Evolutionary conservation across 2,113 vertebrate genomes (phyloP).

Genomic region (Saccopteryx bilineata): DNA sequence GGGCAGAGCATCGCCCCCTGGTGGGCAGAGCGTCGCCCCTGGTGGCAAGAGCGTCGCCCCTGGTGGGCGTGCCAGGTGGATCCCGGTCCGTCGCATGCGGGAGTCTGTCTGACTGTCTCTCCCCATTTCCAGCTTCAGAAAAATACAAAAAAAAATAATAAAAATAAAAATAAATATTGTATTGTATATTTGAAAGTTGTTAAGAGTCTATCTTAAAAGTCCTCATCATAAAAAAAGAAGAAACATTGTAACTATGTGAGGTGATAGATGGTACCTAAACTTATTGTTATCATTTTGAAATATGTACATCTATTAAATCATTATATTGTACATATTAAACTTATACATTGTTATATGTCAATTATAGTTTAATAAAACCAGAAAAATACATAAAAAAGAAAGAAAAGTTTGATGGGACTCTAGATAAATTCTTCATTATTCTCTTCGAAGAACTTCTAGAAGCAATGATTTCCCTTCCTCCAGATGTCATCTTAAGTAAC

Average conservation of each 20-base stretch:
- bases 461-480: neutral
- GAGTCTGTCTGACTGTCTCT: too few relatives aligned
- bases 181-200: constrained; percentile 13
- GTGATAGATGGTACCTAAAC: neutral
- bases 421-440: neutral
- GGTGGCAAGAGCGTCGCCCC: too few relatives aligned
- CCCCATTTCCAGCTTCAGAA: too few relatives aligned
- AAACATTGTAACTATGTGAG: neutral
- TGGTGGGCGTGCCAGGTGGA: too few relatives aligned
- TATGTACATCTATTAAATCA: neutral
- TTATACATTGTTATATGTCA: neutral
- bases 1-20: too few relatives aligned
- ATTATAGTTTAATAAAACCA: neutral
- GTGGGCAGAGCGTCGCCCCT: too few relatives aligned
- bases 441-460: neutral
- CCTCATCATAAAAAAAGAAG: neutral
- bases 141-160: too few relatives aligned
- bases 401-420: neutral
- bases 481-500: neutral
- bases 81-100: too few relatives aligned
- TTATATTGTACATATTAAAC: neutral
- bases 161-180: neutral
- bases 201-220: neutral
- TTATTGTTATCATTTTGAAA: neutral
- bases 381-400: neutral